Percentiles rank a stretch among this genome's conserved stretches.
phyloP scores from a whole-genome alignment of 1,140 invertebrate species.

The Achatina immaculata region DNA sequence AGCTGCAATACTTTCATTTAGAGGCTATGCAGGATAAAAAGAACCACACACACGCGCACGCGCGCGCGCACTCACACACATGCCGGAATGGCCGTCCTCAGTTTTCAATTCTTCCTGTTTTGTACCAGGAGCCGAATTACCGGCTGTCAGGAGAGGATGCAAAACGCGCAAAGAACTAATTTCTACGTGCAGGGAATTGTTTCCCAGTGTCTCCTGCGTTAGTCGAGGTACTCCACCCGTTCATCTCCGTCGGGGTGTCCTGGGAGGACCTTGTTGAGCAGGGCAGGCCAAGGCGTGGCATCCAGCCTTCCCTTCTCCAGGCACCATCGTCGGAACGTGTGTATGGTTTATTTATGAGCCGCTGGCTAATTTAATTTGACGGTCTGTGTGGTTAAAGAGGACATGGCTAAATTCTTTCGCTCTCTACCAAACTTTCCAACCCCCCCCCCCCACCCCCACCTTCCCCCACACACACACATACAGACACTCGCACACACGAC shows the following conservation, averaged over 20 bases:
- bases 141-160: background rate
- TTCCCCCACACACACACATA: slow-evolving; percentile 22
- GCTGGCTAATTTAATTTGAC: slow-evolving; percentile 18
- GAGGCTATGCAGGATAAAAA: too few relatives aligned
- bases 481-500: slow-evolving; percentile 27
- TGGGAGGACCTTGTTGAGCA: background rate
- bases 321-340: background rate
- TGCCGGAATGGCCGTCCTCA: too few relatives aligned
- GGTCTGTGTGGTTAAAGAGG: background rate
- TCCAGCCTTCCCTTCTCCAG: background rate
- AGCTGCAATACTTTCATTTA: too few relatives aligned
- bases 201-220: background rate
- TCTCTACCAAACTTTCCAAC: slow-evolving; percentile 1
- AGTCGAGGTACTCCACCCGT: slow-evolving; percentile 4
- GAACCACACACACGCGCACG: too few relatives aligned
- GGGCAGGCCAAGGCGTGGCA: background rate
- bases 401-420: background rate
- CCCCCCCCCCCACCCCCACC: background rate
- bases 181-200: background rate
- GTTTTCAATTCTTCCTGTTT: too few relatives aligned
- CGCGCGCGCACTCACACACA: too few relatives aligned
- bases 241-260: background rate
- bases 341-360: slow-evolving; percentile 16
- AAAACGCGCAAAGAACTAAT: background rate
- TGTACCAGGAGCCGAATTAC: too few relatives aligned